Evolutionary conservation across 1,140 invertebrate species (phyloP).

Genomic region (Sinella curviseta): DNA sequence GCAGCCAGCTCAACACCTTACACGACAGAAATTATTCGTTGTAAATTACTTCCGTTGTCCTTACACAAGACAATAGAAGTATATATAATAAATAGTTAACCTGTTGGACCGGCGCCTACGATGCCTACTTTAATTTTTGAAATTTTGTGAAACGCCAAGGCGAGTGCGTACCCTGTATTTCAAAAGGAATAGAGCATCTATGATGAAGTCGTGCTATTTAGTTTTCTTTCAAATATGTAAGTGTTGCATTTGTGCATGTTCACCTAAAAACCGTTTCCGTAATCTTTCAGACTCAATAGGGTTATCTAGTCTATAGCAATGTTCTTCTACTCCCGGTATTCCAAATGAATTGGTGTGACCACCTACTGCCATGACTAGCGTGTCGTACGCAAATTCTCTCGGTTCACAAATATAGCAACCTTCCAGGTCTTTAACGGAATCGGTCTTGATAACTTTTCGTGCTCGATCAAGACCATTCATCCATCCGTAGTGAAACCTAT

Average conservation of each 20-base stretch:
- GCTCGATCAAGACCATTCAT: constrained; percentile 25
- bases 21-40: not conserved
- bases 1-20: constrained; percentile 34
- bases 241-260: not conserved
- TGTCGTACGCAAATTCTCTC: constrained; percentile 28
- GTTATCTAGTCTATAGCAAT: constrained; percentile 28
- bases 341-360: constrained; percentile 30
- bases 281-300: constrained; percentile 24
- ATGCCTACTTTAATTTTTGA: constrained; percentile 38
- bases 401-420: constrained; percentile 1
- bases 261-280: constrained; percentile 29
- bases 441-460: constrained; percentile 23
- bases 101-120: constrained; percentile 28
- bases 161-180: not conserved
- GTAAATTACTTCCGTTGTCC: not conserved
- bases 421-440: constrained; percentile 2
- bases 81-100: no score
- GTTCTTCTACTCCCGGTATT: constrained; percentile 32
- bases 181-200: not conserved
- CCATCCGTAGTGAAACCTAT: constrained; percentile 31
- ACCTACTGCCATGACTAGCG: constrained; percentile 29
- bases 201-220: not conserved
- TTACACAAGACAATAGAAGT: no score
- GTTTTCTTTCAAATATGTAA: not conserved
- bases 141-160: constrained; percentile 20